Evolutionary conservation across 2,113 vertebrate species (phyloP), one percentile per base, ranked within the genome.

Genomic region (Limnothrissa miodon): DNA sequence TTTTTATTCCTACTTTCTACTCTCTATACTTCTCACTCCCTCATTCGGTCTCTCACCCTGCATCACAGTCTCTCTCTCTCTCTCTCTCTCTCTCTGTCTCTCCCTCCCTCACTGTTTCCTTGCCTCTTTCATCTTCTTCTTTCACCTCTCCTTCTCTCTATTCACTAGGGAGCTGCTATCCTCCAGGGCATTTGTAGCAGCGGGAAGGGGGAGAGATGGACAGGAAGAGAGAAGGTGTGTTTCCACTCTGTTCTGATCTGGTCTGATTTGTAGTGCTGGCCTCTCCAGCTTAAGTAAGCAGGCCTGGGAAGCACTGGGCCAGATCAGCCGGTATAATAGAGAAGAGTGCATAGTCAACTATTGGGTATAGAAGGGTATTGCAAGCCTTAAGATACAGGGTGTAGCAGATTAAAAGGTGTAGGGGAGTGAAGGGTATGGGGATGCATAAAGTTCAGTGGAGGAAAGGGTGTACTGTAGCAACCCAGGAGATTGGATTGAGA

Each of bases 161-260:
- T 62, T 62, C 59, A 29, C 89, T 44, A 82, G 45, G 88, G 89
- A 92, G 87, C 80, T 70, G 48, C 87, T 66, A 80, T 4, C 83
- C 84, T 85, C 90, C 29, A 13, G 21, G 83, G 84, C 59, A 62
- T 62, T 62, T n/a, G 59, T 29, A 62, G 59, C 59, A 62, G 59
- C n/a, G 25, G n/a, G 59, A 10, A 29, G 6, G 59, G 23, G n/a
- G 8, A 81, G 70, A 39, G 85, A 80, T 86, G 51, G 80, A 80
- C 21, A 51, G 85, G 87, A 84, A 81, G 85, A 45, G 81, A 78
- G 83, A 39, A 78, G 83, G 53, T 21, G 53, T 23, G 21, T 21
- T 48, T 21, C 53, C 46, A 48, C 9, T 48, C 10, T 7, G 59
- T 8, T 62, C 59, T 62, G 59, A 62, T 62, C n/a, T 62, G 59